Base-by-base conservation (phyloP, 2,888 invertebrate genomes). In the Phania funesta region DNA sequence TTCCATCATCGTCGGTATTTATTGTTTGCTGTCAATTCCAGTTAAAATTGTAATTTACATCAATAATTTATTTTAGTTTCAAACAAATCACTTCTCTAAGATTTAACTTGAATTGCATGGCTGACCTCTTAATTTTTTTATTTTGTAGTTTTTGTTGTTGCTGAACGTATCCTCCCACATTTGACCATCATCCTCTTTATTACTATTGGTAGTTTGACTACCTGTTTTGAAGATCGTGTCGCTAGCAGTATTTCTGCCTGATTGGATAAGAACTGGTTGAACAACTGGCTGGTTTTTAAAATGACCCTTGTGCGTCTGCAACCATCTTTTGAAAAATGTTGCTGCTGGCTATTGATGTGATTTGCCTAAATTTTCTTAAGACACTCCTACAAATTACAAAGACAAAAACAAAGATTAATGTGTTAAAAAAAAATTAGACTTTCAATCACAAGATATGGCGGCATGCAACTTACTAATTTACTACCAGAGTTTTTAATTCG, bases 201-300 rank as follows among this genome's bases (percentile, higher is more conserved):
- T 9, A 13, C 54, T n/a, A n/a, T n/a, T 52, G 11, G 22, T 5
- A n/a, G 41, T 64, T 60, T 46, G 20, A 68, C 81, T 82, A 82
- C 77, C 81, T 82, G 81, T 58, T 74, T 77, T 29, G 38, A 20
- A 78, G 60, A 58, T 62, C 65, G 41, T 62, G 41, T 68, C 20
- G 65, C 24, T 35, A 5, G 22, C 11, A 5, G 29, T 7, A 29
- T 29, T 22, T 56, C 35, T 20, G 54, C 20, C 52, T 82, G 84
- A 84, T 84, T 84, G 84, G 83, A 35, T 38, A 8, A 83, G 83
- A 84, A 84, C 83, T 76, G 82, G 84, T 84, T 80, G 20, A 54
- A 41, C 60, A 26, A 67, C 52, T 54, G 64, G 48, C 80, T 44
- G 62, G 48, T 74, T 38, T 38, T 38, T 29, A 71, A 78, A 71